phyloP scores from a whole-genome alignment of 1,140 invertebrate genomes.

The Drosophila bocqueti region DNA sequence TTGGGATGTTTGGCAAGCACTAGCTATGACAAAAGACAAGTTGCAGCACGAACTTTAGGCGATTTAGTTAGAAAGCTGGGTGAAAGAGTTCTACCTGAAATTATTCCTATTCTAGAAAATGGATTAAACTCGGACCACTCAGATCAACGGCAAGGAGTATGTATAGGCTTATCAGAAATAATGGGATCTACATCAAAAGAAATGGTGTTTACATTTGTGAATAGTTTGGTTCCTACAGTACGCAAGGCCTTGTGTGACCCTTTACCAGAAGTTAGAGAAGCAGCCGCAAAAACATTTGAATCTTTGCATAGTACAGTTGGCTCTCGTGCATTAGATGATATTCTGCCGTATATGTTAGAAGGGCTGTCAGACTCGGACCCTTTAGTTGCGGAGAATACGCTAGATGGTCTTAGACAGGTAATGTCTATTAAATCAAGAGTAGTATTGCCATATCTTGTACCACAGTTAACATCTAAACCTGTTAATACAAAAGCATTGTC shows the following conservation, averaged over 20 bases:
- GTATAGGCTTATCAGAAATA: constrained; percentile 99
- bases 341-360: constrained; percentile 95
- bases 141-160: constrained; percentile 98
- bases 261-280: constrained; percentile 95
- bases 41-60: constrained; percentile 97
- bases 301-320: constrained; percentile 98
- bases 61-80: constrained; percentile 99
- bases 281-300: constrained; percentile 98
- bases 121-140: constrained; percentile 95
- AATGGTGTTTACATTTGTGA: constrained; percentile 97
- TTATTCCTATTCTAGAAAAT: constrained; percentile 98
- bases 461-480: constrained; percentile 94
- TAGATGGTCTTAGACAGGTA: constrained; percentile 97
- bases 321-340: constrained; percentile 97
- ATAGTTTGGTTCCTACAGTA: constrained; percentile 98
- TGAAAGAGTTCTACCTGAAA: constrained; percentile 98
- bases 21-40: constrained; percentile 97
- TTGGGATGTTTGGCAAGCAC: constrained; percentile 97
- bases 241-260: constrained; percentile 97
- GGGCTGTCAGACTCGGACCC: constrained; percentile 92
- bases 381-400: constrained; percentile 91
- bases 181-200: constrained; percentile 98
- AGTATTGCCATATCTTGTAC: constrained; percentile 97
- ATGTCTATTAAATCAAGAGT: constrained; percentile 98
- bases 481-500: constrained; percentile 97